Conservation (phyloP, 64 coral and sea anemone genomes). For the Porites lutea region DNA sequence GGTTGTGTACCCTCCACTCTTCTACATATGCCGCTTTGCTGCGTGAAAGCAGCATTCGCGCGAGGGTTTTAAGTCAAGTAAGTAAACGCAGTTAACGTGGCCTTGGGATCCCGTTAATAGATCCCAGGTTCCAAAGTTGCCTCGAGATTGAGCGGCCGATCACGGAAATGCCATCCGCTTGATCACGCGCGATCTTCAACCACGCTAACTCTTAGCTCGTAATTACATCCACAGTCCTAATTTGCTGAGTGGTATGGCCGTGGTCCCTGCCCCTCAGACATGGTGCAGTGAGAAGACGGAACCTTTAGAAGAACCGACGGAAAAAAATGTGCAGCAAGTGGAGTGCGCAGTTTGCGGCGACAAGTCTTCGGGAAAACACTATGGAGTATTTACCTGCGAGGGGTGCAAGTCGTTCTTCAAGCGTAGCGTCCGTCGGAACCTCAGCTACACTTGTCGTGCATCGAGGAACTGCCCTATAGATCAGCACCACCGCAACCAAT, state of each 20-base stretch:
- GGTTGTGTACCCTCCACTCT: slow-evolving; percentile 52
- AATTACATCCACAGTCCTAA: slow-evolving; percentile 81
- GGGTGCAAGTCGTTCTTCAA: slow-evolving; percentile 96
- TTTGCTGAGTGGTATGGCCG: slow-evolving; percentile 66
- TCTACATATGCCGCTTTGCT: slow-evolving; percentile 27
- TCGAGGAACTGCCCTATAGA: slow-evolving; percentile 88
- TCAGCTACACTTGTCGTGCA: slow-evolving; percentile 87
- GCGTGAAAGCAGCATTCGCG: slow-evolving; percentile 29
- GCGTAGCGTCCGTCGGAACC: slow-evolving; percentile 88
- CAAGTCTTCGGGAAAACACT: slow-evolving; percentile 93
- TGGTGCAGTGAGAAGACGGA: slow-evolving; percentile 69
- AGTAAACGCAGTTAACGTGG: background rate
- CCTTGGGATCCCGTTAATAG: background rate
- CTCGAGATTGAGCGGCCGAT: slow-evolving; percentile 46
- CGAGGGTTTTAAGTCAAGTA: slow-evolving; percentile 67
- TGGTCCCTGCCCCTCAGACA: slow-evolving; percentile 25
- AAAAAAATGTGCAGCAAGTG: slow-evolving; percentile 70
- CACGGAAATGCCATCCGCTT: slow-evolving; percentile 64
- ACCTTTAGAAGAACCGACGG: slow-evolving; percentile 58
- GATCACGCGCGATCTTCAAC: slow-evolving; percentile 68
- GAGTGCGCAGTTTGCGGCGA: slow-evolving; percentile 92
- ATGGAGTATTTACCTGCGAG: slow-evolving; percentile 94
- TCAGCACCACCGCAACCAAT: slow-evolving; percentile 90
- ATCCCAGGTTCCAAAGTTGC: slow-evolving; percentile 12
- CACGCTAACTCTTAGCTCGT: slow-evolving; percentile 68